Evolutionary conservation across 2,888 invertebrate genomes (phyloP).

Genomic region (Drosophila planitibia): DNA sequence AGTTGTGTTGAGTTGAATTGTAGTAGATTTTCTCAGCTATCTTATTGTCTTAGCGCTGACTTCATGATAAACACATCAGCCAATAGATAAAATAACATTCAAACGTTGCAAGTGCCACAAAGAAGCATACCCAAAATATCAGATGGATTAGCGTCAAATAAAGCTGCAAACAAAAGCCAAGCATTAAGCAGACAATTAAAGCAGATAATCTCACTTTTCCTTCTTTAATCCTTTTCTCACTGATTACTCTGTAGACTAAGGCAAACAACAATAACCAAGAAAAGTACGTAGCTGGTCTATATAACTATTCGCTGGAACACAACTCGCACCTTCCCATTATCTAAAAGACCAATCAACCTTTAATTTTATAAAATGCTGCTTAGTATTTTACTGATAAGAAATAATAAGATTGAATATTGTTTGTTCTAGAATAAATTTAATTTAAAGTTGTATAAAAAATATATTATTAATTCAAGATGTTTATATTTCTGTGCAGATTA

Average conservation of each 20-base stretch:
- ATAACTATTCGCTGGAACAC: background rate
- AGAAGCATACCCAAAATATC: background rate
- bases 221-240: background rate
- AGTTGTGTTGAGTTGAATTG: background rate
- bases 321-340: no score
- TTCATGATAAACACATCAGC: background rate
- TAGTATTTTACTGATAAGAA: background rate
- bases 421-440: no score
- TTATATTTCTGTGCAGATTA: no score
- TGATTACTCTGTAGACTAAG: background rate
- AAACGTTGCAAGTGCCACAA: background rate
- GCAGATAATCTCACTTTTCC: background rate
- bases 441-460: no score
- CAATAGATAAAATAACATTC: background rate
- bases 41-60: background rate
- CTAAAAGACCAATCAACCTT: background rate
- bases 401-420: no score
- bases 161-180: background rate
- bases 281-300: background rate
- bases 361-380: background rate
- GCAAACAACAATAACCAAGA: background rate
- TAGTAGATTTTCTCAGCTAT: background rate
- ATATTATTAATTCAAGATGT: no score
- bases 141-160: background rate
- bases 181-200: background rate